Evolutionary conservation across 2,113 vertebrate genomes (phyloP).

Genomic region (Centrocercus urophasianus): DNA sequence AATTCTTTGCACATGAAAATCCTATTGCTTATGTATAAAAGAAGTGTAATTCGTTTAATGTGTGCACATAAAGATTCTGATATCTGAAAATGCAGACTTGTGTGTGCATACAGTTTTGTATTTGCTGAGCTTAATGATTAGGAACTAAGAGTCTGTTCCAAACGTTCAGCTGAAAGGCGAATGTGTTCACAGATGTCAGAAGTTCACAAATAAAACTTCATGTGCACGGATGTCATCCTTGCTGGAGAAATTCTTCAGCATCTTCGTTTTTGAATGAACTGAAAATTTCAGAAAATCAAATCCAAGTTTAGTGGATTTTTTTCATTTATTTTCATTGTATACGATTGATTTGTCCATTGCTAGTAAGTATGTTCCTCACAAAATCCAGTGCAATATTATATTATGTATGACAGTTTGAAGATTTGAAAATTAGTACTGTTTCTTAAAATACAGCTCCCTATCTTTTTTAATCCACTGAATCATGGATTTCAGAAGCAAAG

Average conservation of each 20-base stretch:
- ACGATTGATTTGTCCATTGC: neutral
- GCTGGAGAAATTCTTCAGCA: neutral
- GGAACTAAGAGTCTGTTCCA: neutral
- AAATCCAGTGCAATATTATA: neutral
- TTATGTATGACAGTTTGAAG: neutral
- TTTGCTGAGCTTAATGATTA: neutral
- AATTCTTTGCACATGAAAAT: neutral
- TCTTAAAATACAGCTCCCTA: neutral
- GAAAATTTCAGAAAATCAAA: neutral
- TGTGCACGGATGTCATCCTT: neutral
- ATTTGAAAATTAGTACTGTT: neutral
- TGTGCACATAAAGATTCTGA: neutral
- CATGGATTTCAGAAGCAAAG: neutral
- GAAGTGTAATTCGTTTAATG: neutral
- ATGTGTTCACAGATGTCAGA: neutral
- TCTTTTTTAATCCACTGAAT: neutral
- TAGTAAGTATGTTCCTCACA: neutral
- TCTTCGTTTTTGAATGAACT: neutral
- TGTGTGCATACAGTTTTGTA: neutral
- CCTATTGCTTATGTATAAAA: neutral
- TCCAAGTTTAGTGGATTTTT: neutral
- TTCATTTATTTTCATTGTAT: neutral
- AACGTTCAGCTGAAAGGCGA: accelerated
- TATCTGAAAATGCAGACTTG: neutral
- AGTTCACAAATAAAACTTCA: neutral